These are phyloP conservation scores for Mirounga angustirostris DNA, from an alignment of 2,113 vertebrate species.

Conservation along the genomic window DNA sequence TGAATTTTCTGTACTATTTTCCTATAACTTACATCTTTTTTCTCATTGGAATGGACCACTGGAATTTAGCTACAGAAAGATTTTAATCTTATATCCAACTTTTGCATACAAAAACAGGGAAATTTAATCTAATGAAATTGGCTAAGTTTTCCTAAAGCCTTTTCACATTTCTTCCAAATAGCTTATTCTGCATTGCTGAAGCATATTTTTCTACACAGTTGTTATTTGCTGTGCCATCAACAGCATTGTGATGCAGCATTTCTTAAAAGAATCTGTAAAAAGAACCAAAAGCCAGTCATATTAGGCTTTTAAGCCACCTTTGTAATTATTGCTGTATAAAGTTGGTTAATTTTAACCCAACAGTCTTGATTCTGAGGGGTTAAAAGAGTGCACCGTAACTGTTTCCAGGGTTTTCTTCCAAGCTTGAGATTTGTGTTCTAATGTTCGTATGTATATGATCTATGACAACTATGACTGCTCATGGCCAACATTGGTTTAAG, in stretches of 20 bases:
- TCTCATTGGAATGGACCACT: neutral
- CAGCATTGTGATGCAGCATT: neutral
- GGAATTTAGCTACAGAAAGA: constrained; percentile 9
- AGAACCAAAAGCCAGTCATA: neutral
- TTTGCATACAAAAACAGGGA: neutral
- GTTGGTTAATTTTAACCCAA: neutral
- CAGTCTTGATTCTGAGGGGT: neutral
- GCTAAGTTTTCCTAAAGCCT: neutral
- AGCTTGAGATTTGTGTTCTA: neutral
- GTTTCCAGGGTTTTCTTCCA: neutral
- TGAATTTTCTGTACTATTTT: neutral
- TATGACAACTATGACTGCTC: neutral
- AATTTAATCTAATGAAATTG: neutral
- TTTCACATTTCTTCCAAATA: neutral
- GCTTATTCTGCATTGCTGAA: neutral
- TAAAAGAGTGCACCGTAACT: neutral
- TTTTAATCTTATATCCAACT: constrained; percentile 18
- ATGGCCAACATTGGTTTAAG: neutral
- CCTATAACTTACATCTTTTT: neutral
- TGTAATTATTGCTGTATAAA: neutral
- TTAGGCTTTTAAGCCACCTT: neutral
- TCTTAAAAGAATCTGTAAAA: neutral
- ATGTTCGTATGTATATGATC: neutral
- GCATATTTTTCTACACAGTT: neutral
- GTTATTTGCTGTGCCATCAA: neutral